These are phyloP conservation scores for Drosophila suboccidentalis DNA, from an alignment of 2,888 invertebrate genomes.

Conservation along the genomic window DNA sequence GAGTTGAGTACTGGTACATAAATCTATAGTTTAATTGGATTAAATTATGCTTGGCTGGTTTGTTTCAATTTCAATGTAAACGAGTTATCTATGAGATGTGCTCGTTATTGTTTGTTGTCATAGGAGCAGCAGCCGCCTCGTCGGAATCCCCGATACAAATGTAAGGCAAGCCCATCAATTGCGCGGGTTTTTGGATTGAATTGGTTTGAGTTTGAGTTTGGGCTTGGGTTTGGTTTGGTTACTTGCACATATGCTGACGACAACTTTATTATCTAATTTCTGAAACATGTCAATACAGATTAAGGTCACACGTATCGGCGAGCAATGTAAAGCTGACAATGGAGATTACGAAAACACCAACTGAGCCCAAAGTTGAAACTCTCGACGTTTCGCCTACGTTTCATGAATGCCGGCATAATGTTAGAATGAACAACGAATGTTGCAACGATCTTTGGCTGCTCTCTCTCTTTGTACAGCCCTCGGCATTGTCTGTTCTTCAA, in stretches of 20 bases:
- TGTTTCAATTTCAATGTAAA: constrained; percentile 43
- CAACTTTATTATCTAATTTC: constrained; percentile 80
- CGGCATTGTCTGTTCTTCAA: constrained; percentile 11
- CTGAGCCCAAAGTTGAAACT: constrained; percentile 12
- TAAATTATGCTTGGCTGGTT: constrained; percentile 71
- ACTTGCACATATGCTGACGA: constrained; percentile 36
- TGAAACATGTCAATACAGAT: constrained; percentile 80
- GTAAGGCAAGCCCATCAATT: constrained; percentile 63
- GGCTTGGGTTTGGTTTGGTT: constrained; percentile 5
- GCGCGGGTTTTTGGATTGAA: constrained; percentile 17
- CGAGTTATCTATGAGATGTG: constrained; percentile 38
- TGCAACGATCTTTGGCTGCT: constrained; percentile 21
- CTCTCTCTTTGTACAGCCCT: no score
- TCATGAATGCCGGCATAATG: constrained; percentile 31
- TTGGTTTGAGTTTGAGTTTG: not conserved
- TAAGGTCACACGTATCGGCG: constrained; percentile 79
- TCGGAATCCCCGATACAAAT: constrained; percentile 39
- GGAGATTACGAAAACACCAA: constrained; percentile 61
- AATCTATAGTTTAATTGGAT: constrained; percentile 78
- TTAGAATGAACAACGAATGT: constrained; percentile 16
- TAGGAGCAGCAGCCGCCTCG: constrained; percentile 41
- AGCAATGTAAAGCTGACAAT: constrained; percentile 71
- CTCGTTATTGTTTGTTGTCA: constrained; percentile 61
- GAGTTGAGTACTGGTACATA: constrained; percentile 50
- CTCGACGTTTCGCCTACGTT: constrained; percentile 41